Conservation (phyloP, 2,888 invertebrate genomes). For the Limnephilus rhombicus region DNA sequence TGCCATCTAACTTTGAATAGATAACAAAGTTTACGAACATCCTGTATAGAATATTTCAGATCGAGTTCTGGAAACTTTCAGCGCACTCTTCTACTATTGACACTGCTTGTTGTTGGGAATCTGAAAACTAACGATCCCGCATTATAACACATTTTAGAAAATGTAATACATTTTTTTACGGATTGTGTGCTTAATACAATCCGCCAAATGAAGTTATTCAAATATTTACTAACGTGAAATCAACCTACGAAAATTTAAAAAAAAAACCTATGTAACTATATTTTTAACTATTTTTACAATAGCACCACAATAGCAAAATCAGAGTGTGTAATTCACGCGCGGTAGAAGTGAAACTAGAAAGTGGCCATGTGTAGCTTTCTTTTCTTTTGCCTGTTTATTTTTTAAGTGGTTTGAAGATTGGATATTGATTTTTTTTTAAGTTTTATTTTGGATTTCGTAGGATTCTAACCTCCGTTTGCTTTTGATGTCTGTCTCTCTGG, state of each 20-base stretch:
- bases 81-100: slow-evolving; percentile 12
- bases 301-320: too few relatives aligned
- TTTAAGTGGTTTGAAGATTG: too few relatives aligned
- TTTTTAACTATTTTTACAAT: too few relatives aligned
- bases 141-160: not conserved
- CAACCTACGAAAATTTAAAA: not conserved
- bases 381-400: too few relatives aligned
- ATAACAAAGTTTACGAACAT: not conserved
- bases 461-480: too few relatives aligned
- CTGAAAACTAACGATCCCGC: not conserved
- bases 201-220: not conserved
- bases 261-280: too few relatives aligned
- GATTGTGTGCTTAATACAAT: not conserved
- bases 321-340: too few relatives aligned
- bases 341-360: too few relatives aligned
- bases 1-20: not conserved
- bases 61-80: not conserved
- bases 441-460: too few relatives aligned
- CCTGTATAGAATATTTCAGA: not conserved
- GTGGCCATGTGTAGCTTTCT: too few relatives aligned
- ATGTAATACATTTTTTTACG: not conserved
- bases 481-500: too few relatives aligned
- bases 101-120: not conserved
- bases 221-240: not conserved
- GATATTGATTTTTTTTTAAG: too few relatives aligned